Evolutionary conservation across 1,140 invertebrate species (phyloP), one percentile per base, ranked within the genome.

Genomic region (Archivesica marissinica): DNA sequence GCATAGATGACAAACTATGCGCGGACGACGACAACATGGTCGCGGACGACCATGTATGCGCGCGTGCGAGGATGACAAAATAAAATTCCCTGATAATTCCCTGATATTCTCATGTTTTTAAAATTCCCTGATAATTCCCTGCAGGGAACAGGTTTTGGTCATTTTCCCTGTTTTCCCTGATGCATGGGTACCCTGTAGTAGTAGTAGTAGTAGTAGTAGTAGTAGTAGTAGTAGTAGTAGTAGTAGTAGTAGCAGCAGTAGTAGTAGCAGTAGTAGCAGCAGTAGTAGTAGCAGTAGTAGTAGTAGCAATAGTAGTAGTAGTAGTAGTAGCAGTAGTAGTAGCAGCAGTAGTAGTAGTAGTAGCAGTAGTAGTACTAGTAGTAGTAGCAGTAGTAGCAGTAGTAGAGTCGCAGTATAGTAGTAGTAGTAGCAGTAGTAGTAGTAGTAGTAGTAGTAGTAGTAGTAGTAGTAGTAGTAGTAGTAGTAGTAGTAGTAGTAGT

Each of bases 401-500:
- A 52, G 44, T 28, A 9, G 13, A 9, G 17, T 9, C 7, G 7
- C 7, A 17, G 7, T 9, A 44, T 78, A 76, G 25, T 68, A 61
- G 25, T 64, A 66, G 56, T 68, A 38, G 77, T 50, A 41, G 78
- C 44, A 68, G 35, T 70, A 68, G 47, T 78, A 59, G 47, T 59
- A 78, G 75, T 77, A 56, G 75, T 77, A 77, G 75, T 77, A 56
- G 75, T 77, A 54, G 44, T 77, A 77, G 75, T 77, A 77, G 47
- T 17, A 77, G 75, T 54, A 64, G 75, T 77, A 77, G 47, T 17
- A 77, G 75, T 77, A 77, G 47, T 54, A 56, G 75, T 56, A 77
- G 75, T 54, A 77, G 75, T 54, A 77, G 75, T 54, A 77, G 75
- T 17, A 77, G 75, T 54, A 77, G 75, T 77, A 77, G 75, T 77